Conservation (phyloP, 1,140 invertebrate genomes). For the Papilio xuthus region DNA sequence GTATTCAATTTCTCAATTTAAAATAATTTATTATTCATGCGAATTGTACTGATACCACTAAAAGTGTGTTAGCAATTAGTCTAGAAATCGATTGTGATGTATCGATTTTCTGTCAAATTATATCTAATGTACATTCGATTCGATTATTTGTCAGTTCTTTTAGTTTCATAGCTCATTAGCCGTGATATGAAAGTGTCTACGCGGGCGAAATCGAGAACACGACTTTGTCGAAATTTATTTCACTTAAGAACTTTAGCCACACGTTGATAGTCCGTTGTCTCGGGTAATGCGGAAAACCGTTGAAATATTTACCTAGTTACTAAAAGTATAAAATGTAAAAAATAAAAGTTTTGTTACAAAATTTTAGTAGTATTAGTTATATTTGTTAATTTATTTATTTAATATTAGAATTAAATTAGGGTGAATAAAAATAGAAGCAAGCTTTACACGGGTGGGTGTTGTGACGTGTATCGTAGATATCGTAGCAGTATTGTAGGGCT, state of each 20-base stretch:
- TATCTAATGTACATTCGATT: neutral
- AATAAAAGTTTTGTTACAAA: too few species aligned
- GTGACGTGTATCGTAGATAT: conserved; percentile 5
- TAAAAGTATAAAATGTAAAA: neutral
- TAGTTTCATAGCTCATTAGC: conserved; percentile 25
- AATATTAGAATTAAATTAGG: neutral
- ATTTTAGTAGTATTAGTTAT: too few species aligned
- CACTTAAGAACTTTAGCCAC: conserved; percentile 22
- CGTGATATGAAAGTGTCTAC: conserved; percentile 24
- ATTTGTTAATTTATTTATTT: neutral
- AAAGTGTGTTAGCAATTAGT: conserved; percentile 12
- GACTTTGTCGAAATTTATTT: conserved; percentile 21
- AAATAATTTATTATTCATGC: neutral
- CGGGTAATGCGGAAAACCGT: neutral
- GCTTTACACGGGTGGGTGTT: conserved; percentile 5
- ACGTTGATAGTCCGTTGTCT: neutral
- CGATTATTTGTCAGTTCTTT: conserved; percentile 23
- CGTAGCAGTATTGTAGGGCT: conserved; percentile 25
- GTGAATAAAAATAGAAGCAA: neutral
- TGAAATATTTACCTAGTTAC: neutral
- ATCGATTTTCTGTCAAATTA: conserved; percentile 22
- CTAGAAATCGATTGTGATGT: conserved; percentile 23
- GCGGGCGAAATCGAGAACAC: conserved; percentile 20
- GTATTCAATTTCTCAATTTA: neutral
- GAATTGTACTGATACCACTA: neutral